Base-by-base conservation (phyloP, 2,113 vertebrate species). In the Fukomys damarensis region DNA sequence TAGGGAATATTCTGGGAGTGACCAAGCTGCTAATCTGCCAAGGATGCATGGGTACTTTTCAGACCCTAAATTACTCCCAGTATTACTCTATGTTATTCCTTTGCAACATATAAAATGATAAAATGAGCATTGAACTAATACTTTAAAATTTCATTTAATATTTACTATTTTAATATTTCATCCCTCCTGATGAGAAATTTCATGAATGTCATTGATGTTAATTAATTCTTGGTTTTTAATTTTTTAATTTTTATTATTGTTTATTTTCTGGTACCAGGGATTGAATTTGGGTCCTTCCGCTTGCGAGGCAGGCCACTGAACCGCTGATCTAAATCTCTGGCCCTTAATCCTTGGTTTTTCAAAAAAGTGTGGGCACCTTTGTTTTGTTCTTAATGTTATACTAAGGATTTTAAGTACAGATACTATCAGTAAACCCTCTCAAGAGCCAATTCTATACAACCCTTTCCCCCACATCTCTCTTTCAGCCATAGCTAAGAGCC, bases 71-170 rank as follows among this genome's bases (percentile, higher is more conserved):
- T 66, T 46, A 22, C 32, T 46, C 22, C 12, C 52, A 65, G 49
- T n/a, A 3, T 13, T 9, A 32, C 26, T 17, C 2, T n/a, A 28
- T 83, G 49, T 41, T 2, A 0, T 65, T 38, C 19, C 52, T 5
- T 24, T 41, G 38, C 32, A 56, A 38, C 16, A 0, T 20, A 32
- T 2, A 16, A 19, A 41, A 28, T 56, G n/a, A 76, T 86, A 20
- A 70, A 38, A 38, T 9, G 16, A 70, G 7, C 63, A 52, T 54
- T 35, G 32, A 35, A n/a, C 35, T 86, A 4, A 4, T 65, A 14
- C 26, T 1, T 49, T 56, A 19, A 46, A 7, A 52, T n/a, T 19
- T 41, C 56, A 49, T 49, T 49, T 49, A 49, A 5, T 49, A 49
- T 49, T 49, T 49, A 4, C 2, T 65, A 14, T 30, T 1, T 49